Evolutionary conservation across 2,888 invertebrate species (phyloP), one percentile per base, ranked within the genome.

Genomic region (Xestia ashworthii): DNA sequence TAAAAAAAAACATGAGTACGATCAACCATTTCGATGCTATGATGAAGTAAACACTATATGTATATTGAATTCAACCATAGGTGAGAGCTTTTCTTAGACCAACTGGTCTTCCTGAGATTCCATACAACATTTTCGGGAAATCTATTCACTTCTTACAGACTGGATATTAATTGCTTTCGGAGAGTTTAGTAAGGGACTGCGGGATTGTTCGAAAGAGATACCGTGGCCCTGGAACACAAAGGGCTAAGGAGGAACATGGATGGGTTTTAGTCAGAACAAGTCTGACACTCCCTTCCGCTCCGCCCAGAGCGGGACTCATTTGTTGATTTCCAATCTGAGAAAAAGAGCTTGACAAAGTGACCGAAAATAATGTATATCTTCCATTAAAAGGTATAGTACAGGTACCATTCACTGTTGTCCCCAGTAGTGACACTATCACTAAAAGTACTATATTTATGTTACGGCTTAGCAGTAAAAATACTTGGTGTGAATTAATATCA

Each of bases 401-500:
- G 44, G 44, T 16, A 44, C 65, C 44, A 65, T 44, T 65, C 4
- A 8, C 44, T 46, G 0, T 6, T 65, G 65, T 65, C 9, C 25
- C 44, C 22, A 65, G 55, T 74, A 74, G 78, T 75, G 79, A 75
- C 83, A 85, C 38, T 78, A 67, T 12, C 66, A 71, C 32, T 58
- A 77, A 81, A 81, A 71, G 65, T 71, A 71, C 50, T 25, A 67
- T 70, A 78, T 78, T 85, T 66, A 85, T 60, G 68, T 80, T 71
- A 81, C 73, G 58, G 32, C 50, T 70, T 62, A 53, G 73, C 76
- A 74, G 75, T 84, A 85, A 82, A 81, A 84, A 82, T 76, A 78
- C 68, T 76, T n/a, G 60, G 67, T 64, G 68, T 76, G 78, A 76
- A 86, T 84, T 87, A 87, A 82, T 80, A 89, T 81, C 76, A 82